Base-by-base conservation (phyloP, 2,113 vertebrate species). In the Upupa epops region DNA sequence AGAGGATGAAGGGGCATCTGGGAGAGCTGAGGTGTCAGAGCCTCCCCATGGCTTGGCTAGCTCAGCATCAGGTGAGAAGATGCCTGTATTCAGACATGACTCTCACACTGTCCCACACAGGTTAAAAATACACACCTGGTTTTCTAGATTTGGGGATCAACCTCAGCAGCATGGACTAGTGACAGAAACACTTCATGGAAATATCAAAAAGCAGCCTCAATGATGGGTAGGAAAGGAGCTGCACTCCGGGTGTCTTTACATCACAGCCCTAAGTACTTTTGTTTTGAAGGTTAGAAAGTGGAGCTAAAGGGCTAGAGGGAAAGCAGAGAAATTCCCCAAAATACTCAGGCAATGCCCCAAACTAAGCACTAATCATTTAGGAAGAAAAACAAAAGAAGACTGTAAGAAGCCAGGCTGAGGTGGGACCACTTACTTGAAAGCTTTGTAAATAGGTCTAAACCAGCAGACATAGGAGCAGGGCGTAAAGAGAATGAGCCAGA, bases 371-470 rank as follows among this genome's bases (percentile, higher is more conserved):
- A 69, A 81, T 58, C 7, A 1, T n/a, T 73, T 32, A 28, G 11
- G 72, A 65, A 75, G 84, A 54, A 93, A 78, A 87, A 31, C 9
- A 26, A 46, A 60, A 28, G 13, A 69, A 36, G 29, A 49, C 32
- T 9, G 10, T 5, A 40, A 71, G 66, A 89, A 88, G 79, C 83
- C 34, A 19, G 64, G 89, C 90, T 92, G n/a, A 81, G 83, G 65
- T 56, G 83, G 76, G 36, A 90, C 48, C 91, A 98, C 98, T 98
- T 97, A 99, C 99, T 98, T 99, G 98, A 99, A 99, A 89, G 99
- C 99, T 96, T 99, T 99, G 98, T 99, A 99, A 98, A 99, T 98
- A 93, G 99, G 97, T 97, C 99, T 98, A 98, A 99, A 99, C 99
- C 99, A 99, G 97, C 99, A 99, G 92, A 99, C 99, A 82, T 99